Percentiles rank a stretch among this genome's conserved stretches.
These are phyloP conservation scores for Choreutis nemorana DNA, from an alignment of 2,888 invertebrate species.

Conservation along the genomic window DNA sequence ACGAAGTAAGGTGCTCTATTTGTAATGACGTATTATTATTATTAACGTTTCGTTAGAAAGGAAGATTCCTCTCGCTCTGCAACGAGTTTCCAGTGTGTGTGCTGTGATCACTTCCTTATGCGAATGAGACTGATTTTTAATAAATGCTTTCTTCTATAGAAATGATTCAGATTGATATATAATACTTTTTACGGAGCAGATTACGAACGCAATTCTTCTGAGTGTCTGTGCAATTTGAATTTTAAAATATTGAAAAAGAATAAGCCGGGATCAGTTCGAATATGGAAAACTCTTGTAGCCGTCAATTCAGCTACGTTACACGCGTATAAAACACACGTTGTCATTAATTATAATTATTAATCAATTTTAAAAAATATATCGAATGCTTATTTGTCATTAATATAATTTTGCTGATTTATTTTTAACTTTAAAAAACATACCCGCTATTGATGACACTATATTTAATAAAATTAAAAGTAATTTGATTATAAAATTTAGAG, in stretches of 20 bases:
- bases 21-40: conserved; percentile 40
- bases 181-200: too few relatives aligned
- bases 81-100: conserved; percentile 63
- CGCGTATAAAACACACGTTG: too few relatives aligned
- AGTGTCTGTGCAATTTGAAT: conserved; percentile 17
- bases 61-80: conserved; percentile 51
- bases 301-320: too few relatives aligned
- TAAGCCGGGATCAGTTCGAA: too few relatives aligned
- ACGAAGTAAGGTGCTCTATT: conserved; percentile 53
- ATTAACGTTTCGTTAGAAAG: conserved; percentile 50
- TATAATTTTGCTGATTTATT: conserved; percentile 32
- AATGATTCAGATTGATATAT: conserved; percentile 17
- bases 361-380: too few relatives aligned
- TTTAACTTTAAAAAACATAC: conserved; percentile 43
- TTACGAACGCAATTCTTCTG: too few relatives aligned
- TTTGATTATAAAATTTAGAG: conserved; percentile 54
- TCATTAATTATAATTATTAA: too few relatives aligned
- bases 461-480: conserved; percentile 50
- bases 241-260: too few relatives aligned
- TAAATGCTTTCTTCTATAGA: conserved; percentile 51
- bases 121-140: conserved; percentile 66
- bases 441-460: conserved; percentile 54
- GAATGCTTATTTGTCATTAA: conserved; percentile 28
- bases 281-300: too few relatives aligned
- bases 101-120: conserved; percentile 67